phyloP scores from a whole-genome alignment of 2,797 vertebrate species.

The Poecilia wingei region DNA sequence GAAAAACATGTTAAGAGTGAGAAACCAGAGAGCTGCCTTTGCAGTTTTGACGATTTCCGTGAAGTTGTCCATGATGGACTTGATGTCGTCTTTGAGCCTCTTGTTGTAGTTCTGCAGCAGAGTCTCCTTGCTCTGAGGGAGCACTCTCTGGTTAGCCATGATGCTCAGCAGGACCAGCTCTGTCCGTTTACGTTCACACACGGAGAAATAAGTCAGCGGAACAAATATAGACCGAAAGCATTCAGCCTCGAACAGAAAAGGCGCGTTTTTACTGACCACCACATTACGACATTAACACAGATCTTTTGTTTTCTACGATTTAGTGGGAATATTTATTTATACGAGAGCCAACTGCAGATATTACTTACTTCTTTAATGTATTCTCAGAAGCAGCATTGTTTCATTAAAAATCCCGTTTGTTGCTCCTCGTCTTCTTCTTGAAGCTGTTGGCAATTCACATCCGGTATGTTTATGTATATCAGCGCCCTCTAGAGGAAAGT shows the following conservation, averaged over 20 bases:
- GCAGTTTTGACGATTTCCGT: slow-evolving; percentile 96
- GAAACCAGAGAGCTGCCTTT: slow-evolving; percentile 79
- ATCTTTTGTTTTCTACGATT: background rate
- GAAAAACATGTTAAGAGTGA: background rate
- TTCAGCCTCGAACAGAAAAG: slow-evolving; percentile 22
- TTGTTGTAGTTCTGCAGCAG: slow-evolving; percentile 98
- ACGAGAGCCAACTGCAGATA: background rate
- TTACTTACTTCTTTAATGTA: slow-evolving; percentile 36
- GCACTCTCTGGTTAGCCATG: slow-evolving; percentile 89
- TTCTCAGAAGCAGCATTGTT: background rate
- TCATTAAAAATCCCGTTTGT: background rate
- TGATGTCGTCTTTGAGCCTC: slow-evolving; percentile 94
- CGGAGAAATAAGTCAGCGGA: background rate
- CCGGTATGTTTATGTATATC: background rate
- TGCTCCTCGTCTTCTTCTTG: slow-evolving; percentile 8
- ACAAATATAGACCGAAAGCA: background rate
- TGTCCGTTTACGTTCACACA: slow-evolving; percentile 15
- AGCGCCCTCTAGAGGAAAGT: slow-evolving; percentile 25
- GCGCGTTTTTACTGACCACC: background rate
- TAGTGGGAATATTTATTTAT: too few relatives aligned
- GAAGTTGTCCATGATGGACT: slow-evolving; percentile 96
- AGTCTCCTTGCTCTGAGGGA: slow-evolving; percentile 95
- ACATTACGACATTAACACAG: too few relatives aligned
- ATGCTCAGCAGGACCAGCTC: slow-evolving; percentile 8
- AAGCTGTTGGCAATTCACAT: background rate